Base-by-base conservation (phyloP, 2,797 vertebrate genomes). In the Liasis olivaceus region DNA sequence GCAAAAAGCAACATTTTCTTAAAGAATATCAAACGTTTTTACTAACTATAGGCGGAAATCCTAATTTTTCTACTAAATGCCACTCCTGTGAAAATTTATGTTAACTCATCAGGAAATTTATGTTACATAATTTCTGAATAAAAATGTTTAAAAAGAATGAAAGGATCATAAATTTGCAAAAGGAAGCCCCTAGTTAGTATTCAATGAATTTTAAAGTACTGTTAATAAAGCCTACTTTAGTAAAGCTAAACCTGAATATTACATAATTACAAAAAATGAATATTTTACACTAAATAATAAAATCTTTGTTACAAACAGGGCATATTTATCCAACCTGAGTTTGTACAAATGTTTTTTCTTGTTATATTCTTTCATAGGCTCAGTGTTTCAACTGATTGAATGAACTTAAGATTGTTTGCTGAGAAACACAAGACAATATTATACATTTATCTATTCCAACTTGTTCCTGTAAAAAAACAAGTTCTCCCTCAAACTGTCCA, bases 201-300 rank as follows among this genome's bases (percentile, higher is more conserved):
- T 93, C 85, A 94, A 90, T 92, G 93, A 95, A 96, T 95, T 94
- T 95, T 69, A 94, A 96, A 95, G 95, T 95, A 94, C 95, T 95
- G 95, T 97, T 96, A 96, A 95, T 95, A 95, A 94, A 95, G 92
- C 95, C 91, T 95, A 95, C 95, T 95, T 93, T 94, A 95, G 96
- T 96, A 96, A 93, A 7, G 66, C 95, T 94, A 47, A 63, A 63
- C 36, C 17, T 24, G 90, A 0, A 0, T 93, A 94, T 51, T 51
- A 51, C 7, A 51, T 51, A 51, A 8, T 51, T 51, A 51, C 51
- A 51, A 51, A 51, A 51, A 51, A 51, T 51, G 51, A 51, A 51
- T 51, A 51, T 51, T 51, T 51, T 8, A 51, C 51, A 51, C 51
- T 51, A 51, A 51, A 51, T 51, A 51, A 51, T 51, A 51, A 51